Evolutionary conservation across 2,797 vertebrate genomes (phyloP).

Genomic region (Sebastes taczanowskii): DNA sequence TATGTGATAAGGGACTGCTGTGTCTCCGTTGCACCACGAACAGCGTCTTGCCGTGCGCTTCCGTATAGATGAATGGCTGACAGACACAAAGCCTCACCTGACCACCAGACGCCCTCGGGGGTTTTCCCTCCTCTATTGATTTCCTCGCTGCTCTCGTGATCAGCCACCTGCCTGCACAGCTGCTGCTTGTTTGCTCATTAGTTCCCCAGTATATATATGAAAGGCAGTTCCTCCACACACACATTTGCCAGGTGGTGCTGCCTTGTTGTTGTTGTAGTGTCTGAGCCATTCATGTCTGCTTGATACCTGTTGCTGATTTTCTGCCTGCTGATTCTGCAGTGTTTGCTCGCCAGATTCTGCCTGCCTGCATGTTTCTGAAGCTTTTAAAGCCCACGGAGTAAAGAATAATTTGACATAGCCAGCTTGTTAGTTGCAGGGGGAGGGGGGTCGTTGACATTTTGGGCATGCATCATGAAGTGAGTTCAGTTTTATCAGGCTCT

Average conservation of each 20-base stretch:
- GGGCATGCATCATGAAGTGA: background rate
- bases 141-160: slow-evolving; percentile 16
- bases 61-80: background rate
- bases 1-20: slow-evolving; percentile 5
- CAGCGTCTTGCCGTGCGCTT: background rate
- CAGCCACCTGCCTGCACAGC: slow-evolving; percentile 54
- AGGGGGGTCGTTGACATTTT: background rate
- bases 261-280: background rate
- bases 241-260: slow-evolving; percentile 22
- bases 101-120: slow-evolving; percentile 11
- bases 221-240: background rate
- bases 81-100: slow-evolving; percentile 39
- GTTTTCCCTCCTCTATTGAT: slow-evolving; percentile 26
- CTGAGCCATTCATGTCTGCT: slow-evolving; percentile 4
- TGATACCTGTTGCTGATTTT: slow-evolving; percentile 37
- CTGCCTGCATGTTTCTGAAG: slow-evolving; percentile 5
- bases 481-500: background rate
- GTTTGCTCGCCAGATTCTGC: slow-evolving; percentile 16
- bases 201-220: slow-evolving; percentile 8
- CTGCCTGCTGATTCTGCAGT: slow-evolving; percentile 26
- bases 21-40: background rate
- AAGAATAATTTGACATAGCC: slow-evolving; percentile 6
- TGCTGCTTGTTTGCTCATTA: slow-evolving; percentile 61
- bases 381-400: background rate
- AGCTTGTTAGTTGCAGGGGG: background rate